phyloP scores from a whole-genome alignment of 2,888 invertebrate genomes.

The Aricia artaxerxes region DNA sequence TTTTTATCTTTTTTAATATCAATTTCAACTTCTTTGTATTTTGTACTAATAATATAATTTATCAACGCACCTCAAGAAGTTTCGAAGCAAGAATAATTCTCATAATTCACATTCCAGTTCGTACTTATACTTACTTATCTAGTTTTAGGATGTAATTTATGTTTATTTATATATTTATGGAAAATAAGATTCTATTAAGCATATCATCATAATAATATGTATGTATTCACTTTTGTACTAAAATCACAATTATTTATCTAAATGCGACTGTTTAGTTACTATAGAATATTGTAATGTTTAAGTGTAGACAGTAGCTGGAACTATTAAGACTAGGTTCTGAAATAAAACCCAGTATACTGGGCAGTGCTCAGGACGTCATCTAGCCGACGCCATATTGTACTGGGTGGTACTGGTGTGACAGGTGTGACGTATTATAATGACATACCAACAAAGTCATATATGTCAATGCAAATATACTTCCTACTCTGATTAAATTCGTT shows the following conservation, averaged over 20 bases:
- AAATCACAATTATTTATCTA: constrained; percentile 3
- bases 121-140: constrained; percentile 5
- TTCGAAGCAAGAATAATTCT: background rate
- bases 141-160: background rate
- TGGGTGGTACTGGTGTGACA: too few relatives aligned
- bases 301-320: background rate
- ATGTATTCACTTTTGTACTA: constrained; percentile 4
- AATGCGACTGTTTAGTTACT: constrained; percentile 21
- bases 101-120: constrained; percentile 2
- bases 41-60: background rate
- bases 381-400: too few relatives aligned
- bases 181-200: background rate
- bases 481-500: too few relatives aligned
- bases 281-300: background rate
- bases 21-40: background rate
- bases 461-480: too few relatives aligned
- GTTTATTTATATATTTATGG: background rate
- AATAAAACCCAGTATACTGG: background rate
- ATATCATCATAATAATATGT: background rate
- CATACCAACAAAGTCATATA: too few relatives aligned
- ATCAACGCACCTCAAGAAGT: background rate
- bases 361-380: background rate
- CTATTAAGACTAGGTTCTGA: background rate
- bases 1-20: background rate
- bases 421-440: too few relatives aligned